Percentiles rank a stretch among this genome's conserved stretches.
phyloP scores from a whole-genome alignment of 2,888 invertebrate species.

The Dioctria rufipes region DNA sequence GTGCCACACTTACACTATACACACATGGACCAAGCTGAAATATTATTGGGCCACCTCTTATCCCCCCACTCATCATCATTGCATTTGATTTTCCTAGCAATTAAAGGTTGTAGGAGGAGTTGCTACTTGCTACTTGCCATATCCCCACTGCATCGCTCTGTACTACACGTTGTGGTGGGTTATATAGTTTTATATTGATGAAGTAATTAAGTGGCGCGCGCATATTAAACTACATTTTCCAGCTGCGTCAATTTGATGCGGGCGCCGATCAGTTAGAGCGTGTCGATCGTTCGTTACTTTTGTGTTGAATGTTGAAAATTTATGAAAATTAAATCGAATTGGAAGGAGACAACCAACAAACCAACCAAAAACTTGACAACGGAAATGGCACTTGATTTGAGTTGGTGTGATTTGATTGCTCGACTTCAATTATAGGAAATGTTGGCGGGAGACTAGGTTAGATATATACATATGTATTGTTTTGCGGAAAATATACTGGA shows the following conservation, averaged over 20 bases:
- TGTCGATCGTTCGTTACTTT: neutral
- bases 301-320: neutral
- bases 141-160: neutral
- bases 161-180: neutral
- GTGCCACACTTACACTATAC: neutral
- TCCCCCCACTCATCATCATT: too few species aligned
- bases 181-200: neutral
- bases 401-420: constrained; percentile 22
- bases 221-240: neutral
- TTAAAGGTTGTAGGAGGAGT: constrained; percentile 35
- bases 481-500: neutral
- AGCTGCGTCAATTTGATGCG: neutral
- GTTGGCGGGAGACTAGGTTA: neutral
- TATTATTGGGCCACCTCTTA: constrained; percentile 12
- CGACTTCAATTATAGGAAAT: neutral
- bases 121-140: neutral
- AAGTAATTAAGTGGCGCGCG: constrained; percentile 29
- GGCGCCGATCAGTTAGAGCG: too few species aligned
- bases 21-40: neutral
- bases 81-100: constrained; percentile 23
- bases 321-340: constrained; percentile 3
- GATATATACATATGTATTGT: neutral
- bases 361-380: neutral
- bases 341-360: neutral
- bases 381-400: neutral